A percentile compares a stretch with the other conserved stretches of the same genome.
Conservation (phyloP, 2,888 invertebrate species). For the Panopea generosa region DNA sequence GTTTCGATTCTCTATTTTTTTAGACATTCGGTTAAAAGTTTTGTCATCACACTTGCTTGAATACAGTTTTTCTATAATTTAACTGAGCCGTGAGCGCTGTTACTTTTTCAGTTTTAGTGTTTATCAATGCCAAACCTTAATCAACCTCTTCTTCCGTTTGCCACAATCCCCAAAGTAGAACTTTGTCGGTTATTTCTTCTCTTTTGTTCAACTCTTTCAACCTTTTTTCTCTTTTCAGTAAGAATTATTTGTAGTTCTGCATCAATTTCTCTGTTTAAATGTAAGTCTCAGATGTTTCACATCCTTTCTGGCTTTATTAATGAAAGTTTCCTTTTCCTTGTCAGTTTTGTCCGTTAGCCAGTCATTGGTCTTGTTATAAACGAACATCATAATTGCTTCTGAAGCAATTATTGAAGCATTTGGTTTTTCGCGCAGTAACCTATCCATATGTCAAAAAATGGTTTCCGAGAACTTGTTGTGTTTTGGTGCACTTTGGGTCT, state of each 20-base stretch:
- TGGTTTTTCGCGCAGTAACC: slow-evolving; percentile 37
- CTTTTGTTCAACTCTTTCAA: slow-evolving; percentile 8
- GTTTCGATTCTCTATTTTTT: background rate
- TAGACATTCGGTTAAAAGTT: slow-evolving; percentile 1
- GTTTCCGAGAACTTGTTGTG: slow-evolving; percentile 39
- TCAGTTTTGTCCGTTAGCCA: slow-evolving; percentile 18
- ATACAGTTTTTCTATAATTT: slow-evolving; percentile 31
- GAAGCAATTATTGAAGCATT: slow-evolving; percentile 29
- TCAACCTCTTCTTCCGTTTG: slow-evolving; percentile 41
- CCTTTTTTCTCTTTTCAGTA: slow-evolving; percentile 8
- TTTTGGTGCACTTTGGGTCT: slow-evolving; percentile 12
- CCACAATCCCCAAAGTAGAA: slow-evolving; percentile 51
- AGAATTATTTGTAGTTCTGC: no score
- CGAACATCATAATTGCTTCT: slow-evolving; percentile 43
- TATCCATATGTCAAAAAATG: slow-evolving; percentile 36
- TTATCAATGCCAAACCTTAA: slow-evolving; percentile 13
- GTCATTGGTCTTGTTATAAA: slow-evolving; percentile 36
- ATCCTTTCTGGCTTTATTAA: slow-evolving; percentile 29
- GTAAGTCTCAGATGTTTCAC: slow-evolving; percentile 18
- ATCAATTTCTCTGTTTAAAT: slow-evolving; percentile 2
- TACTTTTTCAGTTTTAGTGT: slow-evolving; percentile 24
- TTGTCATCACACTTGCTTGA: slow-evolving; percentile 26
- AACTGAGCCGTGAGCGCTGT: slow-evolving; percentile 30
- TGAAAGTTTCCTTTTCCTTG: slow-evolving; percentile 8
- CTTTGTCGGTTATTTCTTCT: slow-evolving; percentile 39